Evolutionary conservation across 2,888 invertebrate genomes (phyloP).

Genomic region (Noctua pronuba): DNA sequence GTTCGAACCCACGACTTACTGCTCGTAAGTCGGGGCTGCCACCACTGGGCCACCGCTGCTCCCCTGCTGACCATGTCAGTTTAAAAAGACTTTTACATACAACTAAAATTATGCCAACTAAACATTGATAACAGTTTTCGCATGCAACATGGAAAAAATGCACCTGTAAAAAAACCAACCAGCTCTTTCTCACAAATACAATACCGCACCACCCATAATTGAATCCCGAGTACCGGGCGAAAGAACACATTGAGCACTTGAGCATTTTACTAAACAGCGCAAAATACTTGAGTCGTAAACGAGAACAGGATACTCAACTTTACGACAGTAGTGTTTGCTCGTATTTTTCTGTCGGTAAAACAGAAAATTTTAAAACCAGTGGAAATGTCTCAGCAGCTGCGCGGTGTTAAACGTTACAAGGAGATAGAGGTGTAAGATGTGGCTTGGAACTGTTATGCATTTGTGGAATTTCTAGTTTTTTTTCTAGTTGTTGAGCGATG

Average conservation of each 20-base stretch:
- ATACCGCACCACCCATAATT: constrained; percentile 18
- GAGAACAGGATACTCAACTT: constrained; percentile 66
- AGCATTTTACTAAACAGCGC: constrained; percentile 69
- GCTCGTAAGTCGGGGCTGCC: too few species aligned
- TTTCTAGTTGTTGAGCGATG: not conserved
- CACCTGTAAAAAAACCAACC: not conserved
- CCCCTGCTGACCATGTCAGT: too few species aligned
- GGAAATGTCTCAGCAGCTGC: constrained; percentile 82
- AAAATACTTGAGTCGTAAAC: constrained; percentile 76
- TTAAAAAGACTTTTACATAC: not conserved
- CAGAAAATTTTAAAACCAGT: constrained; percentile 79
- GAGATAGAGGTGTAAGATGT: constrained; percentile 68
- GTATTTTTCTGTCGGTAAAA: constrained; percentile 79
- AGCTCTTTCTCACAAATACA: not conserved
- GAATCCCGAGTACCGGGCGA: not conserved
- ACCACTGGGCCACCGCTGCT: too few species aligned
- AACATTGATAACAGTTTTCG: not conserved
- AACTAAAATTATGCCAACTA: not conserved
- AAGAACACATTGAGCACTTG: constrained; percentile 67
- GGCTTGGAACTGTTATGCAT: constrained; percentile 22
- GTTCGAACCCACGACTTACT: too few species aligned
- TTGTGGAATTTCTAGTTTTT: not conserved
- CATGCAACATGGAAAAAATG: not conserved
- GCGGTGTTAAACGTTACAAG: constrained; percentile 70
- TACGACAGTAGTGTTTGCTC: constrained; percentile 57